Evolutionary conservation across 2,113 vertebrate species (phyloP), one percentile per base, ranked within the genome.

Genomic region (Donacobius atricapilla): DNA sequence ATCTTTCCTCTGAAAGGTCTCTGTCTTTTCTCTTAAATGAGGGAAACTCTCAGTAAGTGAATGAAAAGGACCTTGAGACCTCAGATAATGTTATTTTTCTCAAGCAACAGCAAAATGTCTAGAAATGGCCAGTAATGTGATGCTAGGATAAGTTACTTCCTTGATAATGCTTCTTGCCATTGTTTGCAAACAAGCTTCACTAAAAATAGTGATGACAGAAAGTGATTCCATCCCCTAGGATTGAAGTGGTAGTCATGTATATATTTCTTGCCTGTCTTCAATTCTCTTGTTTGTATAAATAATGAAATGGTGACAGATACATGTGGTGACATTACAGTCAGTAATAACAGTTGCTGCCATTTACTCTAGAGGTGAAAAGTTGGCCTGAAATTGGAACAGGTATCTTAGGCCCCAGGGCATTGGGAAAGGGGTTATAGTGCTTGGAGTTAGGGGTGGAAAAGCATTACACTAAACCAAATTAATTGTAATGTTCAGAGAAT

Each of bases 1-100:
- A 61, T 28, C 37, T 61, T 61, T 61, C 58, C 60, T 92, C 90
- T 94, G 90, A 90, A 90, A 94, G 83, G 87, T 96, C 91, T 60
- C 88, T 92, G 63, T 95, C 88, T 86, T 85, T 80, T 39, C 66
- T 90, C 76, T 23, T 21, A 90, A 72, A 92, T 6, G 18, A 90
- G 75, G 82, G 51, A 93, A 96, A 60, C 20, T 90, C 72, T 28
- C 37, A 72, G 28, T 68, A 89, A 86, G 51, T 89, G 66, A 65
- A 73, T 75, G 83, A 80, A 94, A 96, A 94, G 47, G 44, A 68
- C 65, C 47, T 79, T 50, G 37, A 17, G 76, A 77, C 42, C 19
- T 83, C 83, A 3, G 73, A 70, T 58, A 48, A 28, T 91, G 61
- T 72, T 48, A 76, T 42, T 79, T 79, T 95, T 92, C 88, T 91